Evolutionary conservation across 2,113 vertebrate genomes (phyloP).

Genomic region (Ia io): DNA sequence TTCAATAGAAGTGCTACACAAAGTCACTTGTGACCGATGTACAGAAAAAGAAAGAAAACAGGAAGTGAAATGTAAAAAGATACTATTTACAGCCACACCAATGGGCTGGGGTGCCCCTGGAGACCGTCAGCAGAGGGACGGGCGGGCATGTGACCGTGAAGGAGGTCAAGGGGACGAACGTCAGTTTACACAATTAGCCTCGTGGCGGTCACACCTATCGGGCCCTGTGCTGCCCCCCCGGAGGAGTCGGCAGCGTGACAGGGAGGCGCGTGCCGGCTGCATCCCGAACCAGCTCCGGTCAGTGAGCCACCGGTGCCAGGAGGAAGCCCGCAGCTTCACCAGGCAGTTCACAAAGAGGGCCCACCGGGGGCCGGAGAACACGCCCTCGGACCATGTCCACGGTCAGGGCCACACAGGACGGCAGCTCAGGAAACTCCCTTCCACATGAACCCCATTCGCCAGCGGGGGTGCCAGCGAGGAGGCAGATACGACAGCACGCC

Average conservation of each 20-base stretch:
- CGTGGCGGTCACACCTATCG: too few relatives aligned
- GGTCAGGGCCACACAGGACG: too few relatives aligned
- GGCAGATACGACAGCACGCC: not conserved
- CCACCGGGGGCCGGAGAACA: not conserved
- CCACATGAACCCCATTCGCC: too few relatives aligned
- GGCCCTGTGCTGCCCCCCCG: too few relatives aligned
- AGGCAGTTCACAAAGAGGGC: not conserved
- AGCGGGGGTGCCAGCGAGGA: too few relatives aligned
- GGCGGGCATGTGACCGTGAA: not conserved
- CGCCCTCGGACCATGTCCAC: accelerated
- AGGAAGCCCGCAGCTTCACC: not conserved
- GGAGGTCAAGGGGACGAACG: too few relatives aligned
- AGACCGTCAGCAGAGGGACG: not conserved
- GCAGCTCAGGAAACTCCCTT: too few relatives aligned
- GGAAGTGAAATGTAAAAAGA: not conserved
- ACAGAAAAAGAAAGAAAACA: not conserved
- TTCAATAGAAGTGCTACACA: not conserved
- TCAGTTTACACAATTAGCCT: too few relatives aligned
- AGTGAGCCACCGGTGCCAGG: too few relatives aligned
- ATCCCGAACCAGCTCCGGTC: not conserved
- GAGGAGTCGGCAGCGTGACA: not conserved
- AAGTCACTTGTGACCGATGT: not conserved
- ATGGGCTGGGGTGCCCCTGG: too few relatives aligned
- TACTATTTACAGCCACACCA: not conserved
- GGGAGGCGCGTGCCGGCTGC: too few relatives aligned